These are phyloP conservation scores for Sarcophaga bullata DNA, from an alignment of 1,140 invertebrate genomes.

Conservation along the genomic window DNA sequence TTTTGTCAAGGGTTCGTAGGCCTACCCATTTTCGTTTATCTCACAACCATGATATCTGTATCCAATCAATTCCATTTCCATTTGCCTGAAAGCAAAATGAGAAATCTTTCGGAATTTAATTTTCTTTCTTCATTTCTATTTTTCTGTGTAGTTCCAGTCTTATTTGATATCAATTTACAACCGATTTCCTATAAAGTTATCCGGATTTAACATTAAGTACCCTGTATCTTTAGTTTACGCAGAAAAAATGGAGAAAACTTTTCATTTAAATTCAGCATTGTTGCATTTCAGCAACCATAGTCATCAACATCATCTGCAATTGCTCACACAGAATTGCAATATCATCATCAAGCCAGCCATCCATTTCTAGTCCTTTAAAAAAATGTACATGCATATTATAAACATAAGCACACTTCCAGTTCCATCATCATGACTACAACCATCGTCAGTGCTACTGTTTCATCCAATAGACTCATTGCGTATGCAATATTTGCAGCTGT, in stretches of 20 bases:
- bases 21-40: too few relatives aligned
- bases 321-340: background rate
- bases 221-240: background rate
- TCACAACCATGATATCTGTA: too few relatives aligned
- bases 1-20: too few relatives aligned
- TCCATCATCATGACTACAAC: background rate
- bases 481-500: slow-evolving; percentile 40
- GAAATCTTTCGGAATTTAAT: too few relatives aligned
- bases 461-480: slow-evolving; percentile 28
- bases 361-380: background rate
- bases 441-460: background rate
- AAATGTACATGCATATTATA: background rate
- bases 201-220: background rate
- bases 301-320: background rate
- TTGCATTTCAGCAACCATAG: background rate
- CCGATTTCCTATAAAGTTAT: too few relatives aligned
- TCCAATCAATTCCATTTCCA: too few relatives aligned
- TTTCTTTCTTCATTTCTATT: too few relatives aligned
- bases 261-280: slow-evolving; percentile 9
- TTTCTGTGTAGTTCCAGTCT: too few relatives aligned
- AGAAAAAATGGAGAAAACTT: background rate
- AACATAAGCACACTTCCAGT: background rate
- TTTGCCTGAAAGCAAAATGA: too few relatives aligned
- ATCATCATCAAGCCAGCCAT: background rate
- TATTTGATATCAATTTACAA: too few relatives aligned